These are phyloP conservation scores for Polyommatus iphigenia DNA, from an alignment of 2,888 invertebrate genomes.

Conservation along the genomic window DNA sequence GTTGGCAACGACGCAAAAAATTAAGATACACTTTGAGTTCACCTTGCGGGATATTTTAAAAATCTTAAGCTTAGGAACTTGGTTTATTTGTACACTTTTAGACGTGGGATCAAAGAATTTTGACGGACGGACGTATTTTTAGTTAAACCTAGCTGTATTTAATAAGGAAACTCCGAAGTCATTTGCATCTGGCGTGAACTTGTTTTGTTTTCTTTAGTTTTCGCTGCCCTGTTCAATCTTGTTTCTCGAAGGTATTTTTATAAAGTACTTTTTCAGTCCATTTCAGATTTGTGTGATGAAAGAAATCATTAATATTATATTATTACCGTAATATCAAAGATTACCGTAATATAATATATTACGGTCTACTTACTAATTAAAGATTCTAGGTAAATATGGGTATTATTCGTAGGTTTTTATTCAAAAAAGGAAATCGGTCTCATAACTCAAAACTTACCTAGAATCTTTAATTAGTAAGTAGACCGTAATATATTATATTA, in stretches of 20 bases:
- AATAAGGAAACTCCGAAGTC: constrained; percentile 42
- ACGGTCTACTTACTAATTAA: no score
- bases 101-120: constrained; percentile 7
- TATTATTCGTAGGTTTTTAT: no score
- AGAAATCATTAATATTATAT: no score
- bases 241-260: neutral
- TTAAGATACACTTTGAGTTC: constrained; percentile 12
- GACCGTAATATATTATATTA: no score
- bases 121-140: constrained; percentile 36
- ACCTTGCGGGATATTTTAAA: constrained; percentile 4
- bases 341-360: no score
- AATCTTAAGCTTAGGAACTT: neutral
- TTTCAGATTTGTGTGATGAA: neutral
- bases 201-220: constrained; percentile 34
- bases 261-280: neutral
- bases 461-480: no score
- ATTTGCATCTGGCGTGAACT: constrained; percentile 41
- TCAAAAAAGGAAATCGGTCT: no score
- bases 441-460: no score
- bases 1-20: constrained; percentile 13
- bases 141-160: constrained; percentile 40
- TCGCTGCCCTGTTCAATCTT: constrained; percentile 9
- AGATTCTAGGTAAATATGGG: no score
- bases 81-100: neutral
- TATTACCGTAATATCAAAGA: no score